Evolutionary conservation across 2,888 invertebrate genomes (phyloP).

Genomic region (Lacanobia wlatinum): DNA sequence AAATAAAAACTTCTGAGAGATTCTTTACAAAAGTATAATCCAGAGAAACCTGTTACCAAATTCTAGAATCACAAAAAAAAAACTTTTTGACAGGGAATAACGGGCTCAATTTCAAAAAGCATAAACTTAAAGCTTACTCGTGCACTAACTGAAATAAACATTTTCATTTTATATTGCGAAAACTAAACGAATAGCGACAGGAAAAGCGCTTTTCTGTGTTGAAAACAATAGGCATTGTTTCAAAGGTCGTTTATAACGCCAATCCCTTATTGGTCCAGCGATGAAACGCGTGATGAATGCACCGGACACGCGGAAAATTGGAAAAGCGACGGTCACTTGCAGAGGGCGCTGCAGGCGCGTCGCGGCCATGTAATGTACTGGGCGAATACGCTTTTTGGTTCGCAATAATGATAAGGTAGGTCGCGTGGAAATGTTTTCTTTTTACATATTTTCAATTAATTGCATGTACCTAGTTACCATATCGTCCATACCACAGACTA

Average conservation of each 20-base stretch:
- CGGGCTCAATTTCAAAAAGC: neutral
- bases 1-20: too few relatives aligned
- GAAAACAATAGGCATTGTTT: slow-evolving; percentile 45
- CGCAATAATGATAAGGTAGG: slow-evolving; percentile 24
- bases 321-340: slow-evolving; percentile 71
- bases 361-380: slow-evolving; percentile 42
- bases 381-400: slow-evolving; percentile 37
- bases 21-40: too few relatives aligned
- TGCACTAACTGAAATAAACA: slow-evolving; percentile 1
- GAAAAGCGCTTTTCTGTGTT: slow-evolving; percentile 30
- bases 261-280: slow-evolving; percentile 59
- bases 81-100: neutral
- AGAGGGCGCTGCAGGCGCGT: slow-evolving; percentile 44
- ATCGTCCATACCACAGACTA: too few relatives aligned
- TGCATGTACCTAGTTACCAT: neutral
- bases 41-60: too few relatives aligned
- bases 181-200: slow-evolving; percentile 23
- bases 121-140: neutral
- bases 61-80: neutral
- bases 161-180: slow-evolving; percentile 1
- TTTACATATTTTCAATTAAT: neutral
- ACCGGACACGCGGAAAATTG: slow-evolving; percentile 78
- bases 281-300: slow-evolving; percentile 71
- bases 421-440: slow-evolving; percentile 8
- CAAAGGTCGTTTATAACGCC: slow-evolving; percentile 61